Percentiles rank a stretch among this genome's conserved stretches.
Conservation (phyloP, 2,113 vertebrate species). For the Tragelaphus scriptus region DNA sequence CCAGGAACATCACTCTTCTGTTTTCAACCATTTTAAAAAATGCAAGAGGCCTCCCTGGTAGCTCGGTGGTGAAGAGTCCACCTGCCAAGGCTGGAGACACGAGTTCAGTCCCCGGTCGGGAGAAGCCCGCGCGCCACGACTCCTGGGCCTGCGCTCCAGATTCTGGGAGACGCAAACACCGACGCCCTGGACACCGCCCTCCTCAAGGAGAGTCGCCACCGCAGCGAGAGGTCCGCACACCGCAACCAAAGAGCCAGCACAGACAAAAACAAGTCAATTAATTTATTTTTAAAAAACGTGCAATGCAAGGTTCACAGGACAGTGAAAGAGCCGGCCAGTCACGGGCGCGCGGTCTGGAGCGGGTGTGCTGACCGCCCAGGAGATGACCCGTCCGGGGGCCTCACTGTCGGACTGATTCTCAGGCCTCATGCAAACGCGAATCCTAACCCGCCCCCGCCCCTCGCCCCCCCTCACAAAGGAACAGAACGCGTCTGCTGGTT, state of each 20-base stretch:
- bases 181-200: not conserved
- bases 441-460: fast-evolving
- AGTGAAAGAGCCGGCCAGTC: not conserved
- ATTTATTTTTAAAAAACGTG: fast-evolving
- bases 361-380: not conserved
- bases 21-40: not conserved
- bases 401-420: not conserved
- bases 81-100: not conserved
- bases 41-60: not conserved
- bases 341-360: fast-evolving
- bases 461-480: not conserved
- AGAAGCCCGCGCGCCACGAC: not conserved
- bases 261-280: not conserved
- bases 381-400: fast-evolving
- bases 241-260: not conserved
- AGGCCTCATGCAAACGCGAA: not conserved
- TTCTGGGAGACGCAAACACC: fast-evolving
- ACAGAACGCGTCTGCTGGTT: too few relatives aligned
- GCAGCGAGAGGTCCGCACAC: not conserved
- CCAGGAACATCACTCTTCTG: not conserved
- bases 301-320: not conserved
- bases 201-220: fast-evolving
- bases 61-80: not conserved
- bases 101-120: not conserved
- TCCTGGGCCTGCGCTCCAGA: not conserved